Evolutionary conservation across 1,140 invertebrate genomes (phyloP).

Genomic region (Pseudoatta argentina): DNA sequence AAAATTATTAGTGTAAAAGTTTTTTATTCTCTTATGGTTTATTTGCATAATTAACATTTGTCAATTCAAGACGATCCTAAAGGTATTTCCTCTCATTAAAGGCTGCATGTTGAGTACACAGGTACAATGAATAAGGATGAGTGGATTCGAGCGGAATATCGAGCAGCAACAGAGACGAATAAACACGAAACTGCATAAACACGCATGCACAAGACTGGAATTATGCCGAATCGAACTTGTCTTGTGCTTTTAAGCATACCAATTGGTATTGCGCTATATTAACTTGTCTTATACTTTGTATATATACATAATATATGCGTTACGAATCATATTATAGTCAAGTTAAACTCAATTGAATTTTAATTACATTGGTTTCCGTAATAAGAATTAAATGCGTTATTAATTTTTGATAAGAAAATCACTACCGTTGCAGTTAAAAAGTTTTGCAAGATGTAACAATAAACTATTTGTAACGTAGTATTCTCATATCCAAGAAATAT

Average conservation of each 20-base stretch:
- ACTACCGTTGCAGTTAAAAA: neutral
- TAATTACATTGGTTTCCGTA: neutral
- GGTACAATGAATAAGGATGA: constrained; percentile 58
- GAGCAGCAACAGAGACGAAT: constrained; percentile 40
- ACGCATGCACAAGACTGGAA: neutral
- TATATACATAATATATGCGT: too few relatives aligned
- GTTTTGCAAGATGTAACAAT: neutral
- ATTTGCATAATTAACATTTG: constrained; percentile 33
- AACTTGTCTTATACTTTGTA: neutral
- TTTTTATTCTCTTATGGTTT: neutral
- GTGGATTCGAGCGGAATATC: constrained; percentile 55
- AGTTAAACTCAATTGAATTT: neutral
- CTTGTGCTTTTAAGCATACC: neutral
- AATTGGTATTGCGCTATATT: neutral
- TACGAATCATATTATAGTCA: neutral
- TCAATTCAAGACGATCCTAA: constrained; percentile 6
- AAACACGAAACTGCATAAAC: constrained; percentile 11
- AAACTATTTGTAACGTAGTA: neutral
- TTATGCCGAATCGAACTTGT: neutral
- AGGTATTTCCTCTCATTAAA: constrained; percentile 48
- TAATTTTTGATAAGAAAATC: neutral
- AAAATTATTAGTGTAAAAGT: neutral
- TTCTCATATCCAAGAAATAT: neutral
- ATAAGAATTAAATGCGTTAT: neutral
- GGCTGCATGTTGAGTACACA: neutral